phyloP scores from a whole-genome alignment of 1,140 invertebrate genomes.

The Ceratosolen solmsi region DNA sequence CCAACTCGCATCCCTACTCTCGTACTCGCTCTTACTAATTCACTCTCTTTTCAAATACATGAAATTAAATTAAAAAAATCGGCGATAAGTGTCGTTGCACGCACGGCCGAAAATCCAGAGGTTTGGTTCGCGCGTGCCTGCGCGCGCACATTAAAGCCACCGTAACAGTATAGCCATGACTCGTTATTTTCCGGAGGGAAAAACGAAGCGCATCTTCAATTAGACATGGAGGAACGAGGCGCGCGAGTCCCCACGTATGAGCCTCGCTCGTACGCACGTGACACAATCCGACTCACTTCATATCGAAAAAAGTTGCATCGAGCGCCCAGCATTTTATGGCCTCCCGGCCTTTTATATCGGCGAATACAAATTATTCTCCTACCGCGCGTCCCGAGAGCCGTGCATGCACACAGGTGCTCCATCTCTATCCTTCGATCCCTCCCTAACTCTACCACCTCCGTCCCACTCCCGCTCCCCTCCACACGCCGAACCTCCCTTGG shows the following conservation, averaged over 20 bases:
- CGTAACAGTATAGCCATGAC: neutral
- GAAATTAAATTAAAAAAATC: too few species aligned
- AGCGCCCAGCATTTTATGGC: slow-evolving; percentile 30
- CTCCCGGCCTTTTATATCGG: slow-evolving; percentile 41
- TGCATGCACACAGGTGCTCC: slow-evolving; percentile 11
- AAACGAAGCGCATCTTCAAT: neutral
- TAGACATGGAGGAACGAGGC: slow-evolving; percentile 5
- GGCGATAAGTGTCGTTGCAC: too few species aligned
- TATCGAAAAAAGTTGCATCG: slow-evolving; percentile 12
- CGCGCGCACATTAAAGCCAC: too few species aligned
- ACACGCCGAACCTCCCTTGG: neutral
- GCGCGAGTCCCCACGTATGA: neutral
- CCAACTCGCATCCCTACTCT: too few species aligned
- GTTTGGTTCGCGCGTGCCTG: too few species aligned
- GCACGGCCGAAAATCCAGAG: neutral
- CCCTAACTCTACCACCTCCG: neutral
- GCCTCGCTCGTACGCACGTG: neutral
- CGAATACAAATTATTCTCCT: slow-evolving; percentile 50
- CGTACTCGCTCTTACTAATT: too few species aligned
- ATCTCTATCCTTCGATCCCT: neutral
- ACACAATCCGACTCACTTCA: slow-evolving; percentile 8
- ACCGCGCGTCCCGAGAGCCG: neutral
- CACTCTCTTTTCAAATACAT: too few species aligned
- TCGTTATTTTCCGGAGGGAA: neutral
- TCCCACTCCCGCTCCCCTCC: neutral